Evolutionary conservation across 1,140 invertebrate species (phyloP), one percentile per base, ranked within the genome.

Genomic region (Cotesia glomerata): DNA sequence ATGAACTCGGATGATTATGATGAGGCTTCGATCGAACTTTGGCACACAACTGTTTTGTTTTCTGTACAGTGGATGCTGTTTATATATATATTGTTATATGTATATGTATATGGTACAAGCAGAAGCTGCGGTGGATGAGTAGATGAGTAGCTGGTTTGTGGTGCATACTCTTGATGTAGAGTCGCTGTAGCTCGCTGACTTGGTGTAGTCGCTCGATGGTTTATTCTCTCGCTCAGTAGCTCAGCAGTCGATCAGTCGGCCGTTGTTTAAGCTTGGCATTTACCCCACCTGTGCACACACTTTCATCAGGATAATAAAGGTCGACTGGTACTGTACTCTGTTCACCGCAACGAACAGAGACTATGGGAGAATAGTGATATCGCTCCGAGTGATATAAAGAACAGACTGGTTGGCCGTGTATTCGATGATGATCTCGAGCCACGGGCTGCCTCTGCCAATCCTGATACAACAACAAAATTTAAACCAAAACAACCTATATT

Each of bases 401-500:
- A 58, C 36, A 59, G 56, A n/a, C 64, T 59, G 45, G 56, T 35
- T 65, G 64, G 64, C 65, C n/a, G 56, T 39, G 63, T 67, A 54
- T 67, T 67, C 26, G 64, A 54, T 62, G 71, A 58, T 51, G 64
- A 61, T 18, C 71, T 72, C 39, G 71, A 56, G 9, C 71, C 71
- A 59, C 71, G 71, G 3, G 71, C 71, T 16, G 64, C 71, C 16
- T 72, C 71, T 67, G 71, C 71, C 35, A 72, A 35, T 72, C 71
- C 71, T 67, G 39, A 54, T 72, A 39, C 14, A 62, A 69, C 32
- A 59, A 45, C 58, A 62, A 62, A 67, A 66, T 45, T 59, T 11
- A 32, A 36, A 67, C 61, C 18, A 59, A 51, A 59, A 32, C 45
- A 36, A 58, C 5, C 26, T 26, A 26, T 26, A 26, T 26, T 26